These are phyloP conservation scores for Pristionchus mayeri DNA, from an alignment of 2,888 invertebrate species.

Conservation along the genomic window DNA sequence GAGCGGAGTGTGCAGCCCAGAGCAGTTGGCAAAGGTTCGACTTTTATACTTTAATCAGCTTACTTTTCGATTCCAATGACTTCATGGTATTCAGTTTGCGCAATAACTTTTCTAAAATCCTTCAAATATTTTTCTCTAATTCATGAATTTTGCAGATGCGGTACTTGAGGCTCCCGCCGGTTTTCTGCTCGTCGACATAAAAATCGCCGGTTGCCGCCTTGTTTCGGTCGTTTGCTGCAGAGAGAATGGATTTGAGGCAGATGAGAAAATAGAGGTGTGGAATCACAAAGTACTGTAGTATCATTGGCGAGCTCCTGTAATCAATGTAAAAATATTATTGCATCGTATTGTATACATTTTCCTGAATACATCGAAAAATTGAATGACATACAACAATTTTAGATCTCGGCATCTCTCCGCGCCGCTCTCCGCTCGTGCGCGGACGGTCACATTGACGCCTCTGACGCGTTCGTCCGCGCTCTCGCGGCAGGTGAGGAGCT, in stretches of 20 bases:
- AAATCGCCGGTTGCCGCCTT: not conserved
- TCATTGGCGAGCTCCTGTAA: too few species aligned
- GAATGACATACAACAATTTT: too few species aligned
- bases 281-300: too few species aligned
- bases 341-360: too few species aligned
- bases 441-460: not conserved
- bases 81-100: too few species aligned
- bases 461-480: not conserved
- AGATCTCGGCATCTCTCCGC: not conserved
- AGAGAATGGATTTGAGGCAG: not conserved
- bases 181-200: slow-evolving; percentile 17
- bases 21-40: not conserved
- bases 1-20: not conserved
- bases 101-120: too few species aligned
- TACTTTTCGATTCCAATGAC: too few species aligned
- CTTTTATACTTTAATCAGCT: too few species aligned
- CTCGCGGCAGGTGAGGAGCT: not conserved
- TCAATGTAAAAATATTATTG: too few species aligned
- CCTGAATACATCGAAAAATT: too few species aligned
- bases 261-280: slow-evolving; percentile 36
- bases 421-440: not conserved
- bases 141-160: not conserved
- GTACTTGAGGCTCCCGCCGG: not conserved
- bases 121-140: too few species aligned
- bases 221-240: slow-evolving; percentile 25